Percentiles rank a stretch among this genome's conserved stretches.
Evolutionary conservation across 1,140 invertebrate genomes (phyloP).

Genomic region (Pogonus chalceus): DNA sequence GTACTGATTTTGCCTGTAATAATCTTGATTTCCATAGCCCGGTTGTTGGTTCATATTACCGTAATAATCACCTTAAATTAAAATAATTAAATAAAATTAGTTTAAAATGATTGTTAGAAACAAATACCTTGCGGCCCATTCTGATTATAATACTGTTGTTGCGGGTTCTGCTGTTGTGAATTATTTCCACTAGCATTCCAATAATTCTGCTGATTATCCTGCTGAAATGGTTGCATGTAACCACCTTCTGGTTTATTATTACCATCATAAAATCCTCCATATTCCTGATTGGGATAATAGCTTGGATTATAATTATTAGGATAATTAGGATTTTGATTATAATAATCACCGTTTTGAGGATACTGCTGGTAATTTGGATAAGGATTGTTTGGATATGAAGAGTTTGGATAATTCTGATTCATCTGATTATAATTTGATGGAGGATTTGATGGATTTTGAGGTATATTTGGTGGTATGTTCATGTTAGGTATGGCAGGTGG

Average conservation of each 20-base stretch:
- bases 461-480: not conserved
- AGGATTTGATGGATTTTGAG: constrained; percentile 20
- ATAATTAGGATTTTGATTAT: constrained; percentile 10
- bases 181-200: too few species aligned
- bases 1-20: constrained; percentile 9
- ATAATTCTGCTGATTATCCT: not conserved
- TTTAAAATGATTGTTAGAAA: not conserved
- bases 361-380: not conserved
- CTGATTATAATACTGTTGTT: not conserved
- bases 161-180: not conserved
- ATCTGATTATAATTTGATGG: constrained; percentile 6
- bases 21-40: constrained; percentile 14
- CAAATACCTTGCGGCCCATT: not conserved
- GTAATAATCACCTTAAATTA: too few species aligned
- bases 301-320: not conserved
- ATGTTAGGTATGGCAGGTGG: not conserved
- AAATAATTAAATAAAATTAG: too few species aligned
- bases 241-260: not conserved
- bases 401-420: not conserved
- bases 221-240: not conserved
- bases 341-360: not conserved
- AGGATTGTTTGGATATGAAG: constrained; percentile 5
- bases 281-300: not conserved
- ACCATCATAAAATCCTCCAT: not conserved
- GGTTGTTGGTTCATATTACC: too few species aligned